Base-by-base conservation (phyloP, 2,113 vertebrate species). In the Petrocephalus microphthalmus region DNA sequence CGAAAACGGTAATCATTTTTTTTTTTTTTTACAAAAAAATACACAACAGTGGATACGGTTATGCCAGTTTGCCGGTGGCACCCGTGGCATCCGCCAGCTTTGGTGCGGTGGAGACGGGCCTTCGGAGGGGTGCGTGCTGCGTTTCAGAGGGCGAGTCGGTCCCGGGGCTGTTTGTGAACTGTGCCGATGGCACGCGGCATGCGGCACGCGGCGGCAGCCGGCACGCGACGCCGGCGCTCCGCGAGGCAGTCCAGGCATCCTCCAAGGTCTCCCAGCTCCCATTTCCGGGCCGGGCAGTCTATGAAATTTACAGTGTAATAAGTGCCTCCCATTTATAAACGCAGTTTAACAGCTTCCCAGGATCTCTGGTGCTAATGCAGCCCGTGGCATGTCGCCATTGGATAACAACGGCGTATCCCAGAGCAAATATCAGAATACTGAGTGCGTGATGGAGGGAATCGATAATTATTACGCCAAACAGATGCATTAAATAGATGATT, bases 251-350 rank as follows among this genome's bases (percentile, higher is more conserved):
- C 88, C 71, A 90, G 91, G 89, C 91, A 91, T 86, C 89, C 91
- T 88, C 90, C 92, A 52, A 87, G 92, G 92, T 93, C 90, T 91
- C 91, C 90, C 89, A 93, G 93, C 93, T 93, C 93, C 92, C 92
- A 93, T 90, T 25, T 86, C 91, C 90, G 92, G 89, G 88, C 91
- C 8, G 0, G 20, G 87, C 91, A 91, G 91, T 89, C 91, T 89
- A 83, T 92, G 92, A 94, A 92, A 93, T 93, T 89, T 92, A 93
- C 91, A 91, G 91, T 86, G 88, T 89, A 92, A 89, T 92, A 93
- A 94, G 93, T 92, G 92, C 92, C 92, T 95, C 91, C 91, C 91
- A 93, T 93, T 94, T 92, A 85, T 85, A 94, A 94, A 94, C 92
- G 91, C 87, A 64, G 89, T 93, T 93, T 91, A 92, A 91, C 92